Evolutionary conservation across 2,888 invertebrate species (phyloP), one percentile per base, ranked within the genome.

Genomic region (Dorcus hopei): DNA sequence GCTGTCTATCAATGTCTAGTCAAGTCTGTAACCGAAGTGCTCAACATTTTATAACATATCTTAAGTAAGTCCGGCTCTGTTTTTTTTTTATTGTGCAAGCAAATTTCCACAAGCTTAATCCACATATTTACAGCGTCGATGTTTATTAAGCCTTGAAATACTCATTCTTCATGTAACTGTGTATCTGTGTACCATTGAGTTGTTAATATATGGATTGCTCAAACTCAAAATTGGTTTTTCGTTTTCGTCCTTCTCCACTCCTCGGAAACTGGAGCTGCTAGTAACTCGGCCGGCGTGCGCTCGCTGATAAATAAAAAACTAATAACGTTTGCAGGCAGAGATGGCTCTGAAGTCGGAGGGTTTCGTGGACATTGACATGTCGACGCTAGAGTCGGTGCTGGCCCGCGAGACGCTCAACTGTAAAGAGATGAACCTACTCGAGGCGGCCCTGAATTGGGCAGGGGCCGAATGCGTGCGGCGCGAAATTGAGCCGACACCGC

Each of bases 291-390:
- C 26, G 26, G 6, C 6, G 26, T 3, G 5, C 42, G 42, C 11
- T 14, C 11, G 11, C n/a, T 45, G 3, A 45, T 23, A 45, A 19
- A 45, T 9, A 7, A 33, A 33, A 19, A 3, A 19, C 19, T 19
- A 19, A 19, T 19, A 19, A 33, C 26, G 26, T 33, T 19, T 59
- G 42, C 81, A 93, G 91, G 96, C 97, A 74, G 95, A 96, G 82
- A 93, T 97, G 89, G 96, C 97, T 58, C 85, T 97, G 69, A 90
- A 89, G 68, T 95, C 96, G 0, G 97, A 97, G 74, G 96, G 96
- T 68, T 97, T 97, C 81, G 90, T 93, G 65, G 97, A 97, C 77
- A 95, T 97, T 74, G 97, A 97, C 80, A 88, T 91, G 71, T 90
- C 93, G 67, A 97, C 97, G 26, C 84, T 97, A 70, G 92, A 94